These are phyloP conservation scores for Nomada ferruginata DNA, from an alignment of 2,888 invertebrate genomes.

Conservation along the genomic window DNA sequence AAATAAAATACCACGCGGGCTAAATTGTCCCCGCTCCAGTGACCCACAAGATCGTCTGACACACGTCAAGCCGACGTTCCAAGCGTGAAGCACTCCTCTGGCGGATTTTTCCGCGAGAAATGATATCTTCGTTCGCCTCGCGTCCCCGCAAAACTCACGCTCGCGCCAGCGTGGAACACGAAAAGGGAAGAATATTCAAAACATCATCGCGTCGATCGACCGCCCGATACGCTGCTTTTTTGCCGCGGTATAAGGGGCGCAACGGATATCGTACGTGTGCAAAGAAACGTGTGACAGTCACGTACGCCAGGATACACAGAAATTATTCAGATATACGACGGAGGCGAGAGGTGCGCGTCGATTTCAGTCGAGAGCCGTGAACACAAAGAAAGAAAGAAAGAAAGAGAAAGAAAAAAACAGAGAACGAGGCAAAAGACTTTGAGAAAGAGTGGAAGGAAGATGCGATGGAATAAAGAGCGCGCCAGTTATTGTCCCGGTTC, in stretches of 20 bases:
- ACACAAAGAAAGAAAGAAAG: neutral
- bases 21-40: slow-evolving; percentile 11
- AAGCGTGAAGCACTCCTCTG: neutral
- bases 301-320: neutral
- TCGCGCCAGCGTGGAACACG: neutral
- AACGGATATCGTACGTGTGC: neutral
- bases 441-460: neutral
- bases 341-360: slow-evolving; percentile 11
- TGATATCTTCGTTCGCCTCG: too few relatives aligned
- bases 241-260: neutral
- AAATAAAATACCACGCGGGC: neutral
- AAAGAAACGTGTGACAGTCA: slow-evolving; percentile 16
- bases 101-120: slow-evolving; percentile 1
- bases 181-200: slow-evolving; percentile 5
- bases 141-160: too few relatives aligned
- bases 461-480: slow-evolving; percentile 27
- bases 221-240: slow-evolving; percentile 5
- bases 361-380: neutral
- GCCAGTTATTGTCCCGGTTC: slow-evolving; percentile 37
- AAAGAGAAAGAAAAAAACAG: too few relatives aligned
- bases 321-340: slow-evolving; percentile 26
- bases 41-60: neutral
- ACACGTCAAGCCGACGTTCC: neutral
- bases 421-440: slow-evolving; percentile 4
- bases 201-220: slow-evolving; percentile 25